These are phyloP conservation scores for Ischnus inquisitorius DNA, from an alignment of 2,888 invertebrate genomes.

Conservation along the genomic window DNA sequence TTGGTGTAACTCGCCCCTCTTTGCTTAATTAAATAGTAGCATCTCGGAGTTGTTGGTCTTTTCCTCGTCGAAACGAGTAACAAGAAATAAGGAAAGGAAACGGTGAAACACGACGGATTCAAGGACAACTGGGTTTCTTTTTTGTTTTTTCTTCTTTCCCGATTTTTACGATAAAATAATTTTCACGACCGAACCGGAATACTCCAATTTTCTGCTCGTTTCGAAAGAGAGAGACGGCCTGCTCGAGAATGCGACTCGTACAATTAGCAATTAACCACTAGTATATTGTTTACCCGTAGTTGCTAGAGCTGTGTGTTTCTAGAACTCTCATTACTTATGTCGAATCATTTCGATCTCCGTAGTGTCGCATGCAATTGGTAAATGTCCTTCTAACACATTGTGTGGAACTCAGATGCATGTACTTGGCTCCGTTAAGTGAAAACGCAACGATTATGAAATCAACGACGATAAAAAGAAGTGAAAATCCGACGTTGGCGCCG, in stretches of 20 bases:
- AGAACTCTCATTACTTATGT: slow-evolving; percentile 25
- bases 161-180: slow-evolving; percentile 13
- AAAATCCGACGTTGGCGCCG: neutral
- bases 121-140: slow-evolving; percentile 45
- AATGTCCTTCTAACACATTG: slow-evolving; percentile 51
- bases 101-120: slow-evolving; percentile 18
- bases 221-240: slow-evolving; percentile 5
- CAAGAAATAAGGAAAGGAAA: slow-evolving; percentile 22
- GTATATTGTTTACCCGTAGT: slow-evolving; percentile 12
- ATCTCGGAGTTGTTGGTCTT: slow-evolving; percentile 8
- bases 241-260: slow-evolving; percentile 16
- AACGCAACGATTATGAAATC: slow-evolving; percentile 32
- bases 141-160: slow-evolving; percentile 18
- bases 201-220: slow-evolving; percentile 38
- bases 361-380: slow-evolving; percentile 59
- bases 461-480: slow-evolving; percentile 44
- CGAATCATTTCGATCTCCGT: slow-evolving; percentile 35
- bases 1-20: slow-evolving; percentile 75
- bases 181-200: slow-evolving; percentile 15
- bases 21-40: slow-evolving; percentile 68
- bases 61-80: slow-evolving; percentile 15
- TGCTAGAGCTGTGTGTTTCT: slow-evolving; percentile 14
- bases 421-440: slow-evolving; percentile 60
- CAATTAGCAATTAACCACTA: slow-evolving; percentile 59
- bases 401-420: slow-evolving; percentile 59